Base-by-base conservation (phyloP, 2,888 invertebrate species). In the Philereme vetulata region DNA sequence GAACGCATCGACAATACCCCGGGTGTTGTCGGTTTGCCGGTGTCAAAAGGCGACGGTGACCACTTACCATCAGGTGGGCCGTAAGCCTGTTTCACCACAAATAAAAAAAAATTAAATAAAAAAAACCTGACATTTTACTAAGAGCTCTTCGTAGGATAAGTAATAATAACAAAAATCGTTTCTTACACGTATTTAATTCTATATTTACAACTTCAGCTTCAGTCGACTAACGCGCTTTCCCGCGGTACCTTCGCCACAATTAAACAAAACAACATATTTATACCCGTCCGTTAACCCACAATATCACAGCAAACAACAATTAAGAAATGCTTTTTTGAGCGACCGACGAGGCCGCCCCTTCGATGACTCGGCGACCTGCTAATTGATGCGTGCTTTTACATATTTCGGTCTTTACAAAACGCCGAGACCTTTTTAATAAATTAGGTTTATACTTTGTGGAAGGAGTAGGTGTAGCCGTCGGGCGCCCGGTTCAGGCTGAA, bases 391-490 rank as follows among this genome's bases (percentile, higher is more conserved):
- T 84, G 84, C 81, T 87, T 84, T 84, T 84, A 82, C 78, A 77
- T 81, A 72, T 82, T 81, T 80, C 73, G 78, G 74, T 71, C 78
- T 79, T 75, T 76, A 85, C 85, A 84, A 86, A 83, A 82, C 85
- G 82, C 85, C 85, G 80, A 80, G 78, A 75, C 75, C 75, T 72
- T 79, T 72, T 77, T 69, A 74, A 74, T 78, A 80, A 78, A 80
- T 81, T 81, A 80, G 71, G 76, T 82, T 89, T 92, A 92, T 76
- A 90, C 91, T 88, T 92, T 96, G 91, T 95, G 96, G 93, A 97
- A 97, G 70, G 95, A 96, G 90, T 96, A 97, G 76, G 96, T 96
- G 92, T 95, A 97, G 77, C 97, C 97, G 80, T 97, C 97, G 44
- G 97, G 97, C 62, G 96, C 96, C 80, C 97, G 93, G 93, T 97